Percentiles rank a stretch among this genome's conserved stretches.
These are phyloP conservation scores for Gymnarchus niloticus DNA, from an alignment of 2,113 vertebrate species.

Conservation along the genomic window DNA sequence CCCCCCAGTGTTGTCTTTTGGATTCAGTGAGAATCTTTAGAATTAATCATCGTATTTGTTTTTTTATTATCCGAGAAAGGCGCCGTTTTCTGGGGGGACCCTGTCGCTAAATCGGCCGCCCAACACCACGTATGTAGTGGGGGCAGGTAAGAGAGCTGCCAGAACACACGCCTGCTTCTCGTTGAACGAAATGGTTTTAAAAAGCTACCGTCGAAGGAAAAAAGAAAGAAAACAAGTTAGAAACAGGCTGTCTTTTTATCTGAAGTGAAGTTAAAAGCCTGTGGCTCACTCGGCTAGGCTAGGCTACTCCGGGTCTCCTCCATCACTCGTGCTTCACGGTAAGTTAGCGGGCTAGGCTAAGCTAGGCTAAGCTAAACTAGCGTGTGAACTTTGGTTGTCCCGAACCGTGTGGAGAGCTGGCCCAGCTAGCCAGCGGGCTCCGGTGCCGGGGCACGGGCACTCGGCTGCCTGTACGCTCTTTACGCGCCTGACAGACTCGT, in stretches of 20 bases:
- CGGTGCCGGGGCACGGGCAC: neutral
- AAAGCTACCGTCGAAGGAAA: neutral
- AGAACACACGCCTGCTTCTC: conserved; percentile 12
- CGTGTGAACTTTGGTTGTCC: conserved; percentile 22
- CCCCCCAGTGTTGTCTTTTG: conserved; percentile 57
- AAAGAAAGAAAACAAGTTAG: conserved; percentile 16
- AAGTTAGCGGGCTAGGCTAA: conserved; percentile 1
- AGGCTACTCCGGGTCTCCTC: neutral
- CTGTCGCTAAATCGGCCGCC: conserved; percentile 44
- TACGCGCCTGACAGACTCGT: neutral
- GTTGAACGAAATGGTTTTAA: conserved; percentile 18
- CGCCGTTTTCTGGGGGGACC: conserved; percentile 36
- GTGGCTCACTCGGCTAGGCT: neutral
- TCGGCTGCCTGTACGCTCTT: neutral
- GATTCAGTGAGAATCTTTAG: conserved; percentile 59
- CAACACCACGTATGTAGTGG: conserved; percentile 45
- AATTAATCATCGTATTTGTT: conserved; percentile 51
- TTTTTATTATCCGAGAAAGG: conserved; percentile 16
- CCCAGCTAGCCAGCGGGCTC: neutral
- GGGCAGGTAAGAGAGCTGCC: conserved; percentile 64
- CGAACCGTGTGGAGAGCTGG: neutral
- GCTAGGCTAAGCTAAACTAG: conserved; percentile 15
- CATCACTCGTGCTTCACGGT: neutral
- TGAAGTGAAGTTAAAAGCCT: conserved; percentile 16
- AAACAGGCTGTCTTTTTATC: neutral